Evolutionary conservation across 2,113 vertebrate genomes (phyloP).

Genomic region (Periophthalmus modestus): DNA sequence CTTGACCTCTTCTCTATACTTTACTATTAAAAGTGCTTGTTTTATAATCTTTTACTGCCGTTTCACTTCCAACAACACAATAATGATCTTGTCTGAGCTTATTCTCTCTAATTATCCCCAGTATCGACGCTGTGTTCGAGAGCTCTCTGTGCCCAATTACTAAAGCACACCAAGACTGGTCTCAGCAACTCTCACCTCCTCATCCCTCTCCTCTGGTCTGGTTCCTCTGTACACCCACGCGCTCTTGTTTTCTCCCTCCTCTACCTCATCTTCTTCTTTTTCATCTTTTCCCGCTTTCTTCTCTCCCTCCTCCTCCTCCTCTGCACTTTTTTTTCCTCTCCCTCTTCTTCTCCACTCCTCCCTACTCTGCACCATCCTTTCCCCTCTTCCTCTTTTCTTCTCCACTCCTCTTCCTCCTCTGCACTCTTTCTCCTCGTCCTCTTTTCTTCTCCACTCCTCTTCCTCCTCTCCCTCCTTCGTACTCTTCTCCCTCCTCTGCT

Average conservation of each 20-base stretch:
- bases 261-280: too few species aligned
- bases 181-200: slow-evolving; percentile 59
- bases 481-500: too few species aligned
- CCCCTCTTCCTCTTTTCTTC: slow-evolving; percentile 37
- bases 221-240: slow-evolving; percentile 43
- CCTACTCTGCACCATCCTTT: too few species aligned
- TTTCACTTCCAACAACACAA: slow-evolving; percentile 27
- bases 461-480: too few species aligned
- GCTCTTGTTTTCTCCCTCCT: slow-evolving; percentile 5
- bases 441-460: too few species aligned
- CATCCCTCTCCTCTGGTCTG: slow-evolving; percentile 39
- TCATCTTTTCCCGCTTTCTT: too few species aligned
- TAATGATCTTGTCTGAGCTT: slow-evolving; percentile 49
- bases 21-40: slow-evolving; percentile 8
- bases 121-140: slow-evolving; percentile 42
- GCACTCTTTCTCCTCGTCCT: too few species aligned
- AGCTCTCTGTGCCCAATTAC: slow-evolving; percentile 65
- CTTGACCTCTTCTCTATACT: background rate
- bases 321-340: too few species aligned
- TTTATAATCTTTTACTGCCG: slow-evolving; percentile 27
- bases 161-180: slow-evolving; percentile 55
- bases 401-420: slow-evolving; percentile 26
- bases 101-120: slow-evolving; percentile 57
- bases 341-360: too few species aligned
- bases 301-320: too few species aligned